Evolutionary conservation across 2,888 invertebrate genomes (phyloP).

Genomic region (Archaeoteleia sp.): DNA sequence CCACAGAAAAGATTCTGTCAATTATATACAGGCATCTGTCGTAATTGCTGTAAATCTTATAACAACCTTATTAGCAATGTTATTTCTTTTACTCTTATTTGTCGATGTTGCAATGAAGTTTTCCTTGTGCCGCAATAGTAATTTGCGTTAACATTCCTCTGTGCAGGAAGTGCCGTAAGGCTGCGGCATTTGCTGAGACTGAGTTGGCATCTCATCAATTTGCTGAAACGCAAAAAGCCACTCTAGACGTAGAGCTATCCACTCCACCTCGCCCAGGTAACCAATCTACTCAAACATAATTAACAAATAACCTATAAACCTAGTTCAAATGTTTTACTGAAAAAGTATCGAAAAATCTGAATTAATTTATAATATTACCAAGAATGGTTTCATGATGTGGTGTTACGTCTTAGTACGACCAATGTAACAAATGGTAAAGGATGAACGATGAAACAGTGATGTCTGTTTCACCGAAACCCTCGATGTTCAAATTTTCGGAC

Average conservation of each 20-base stretch:
- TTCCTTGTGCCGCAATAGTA: slow-evolving; percentile 39
- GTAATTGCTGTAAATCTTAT: neutral
- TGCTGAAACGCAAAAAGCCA: slow-evolving; percentile 29
- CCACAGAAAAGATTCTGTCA: neutral
- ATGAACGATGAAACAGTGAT: no score
- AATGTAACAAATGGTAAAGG: no score
- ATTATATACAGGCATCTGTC: neutral
- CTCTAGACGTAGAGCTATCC: slow-evolving; percentile 41
- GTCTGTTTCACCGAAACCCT: no score
- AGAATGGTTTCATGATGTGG: no score
- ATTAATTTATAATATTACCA: no score
- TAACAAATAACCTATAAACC: no score
- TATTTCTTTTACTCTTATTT: slow-evolving; percentile 4
- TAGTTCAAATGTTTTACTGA: no score
- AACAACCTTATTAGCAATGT: slow-evolving; percentile 8
- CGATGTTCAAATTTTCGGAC: no score
- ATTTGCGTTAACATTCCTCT: slow-evolving; percentile 56
- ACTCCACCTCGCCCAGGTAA: slow-evolving; percentile 65
- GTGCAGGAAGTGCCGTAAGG: slow-evolving; percentile 61
- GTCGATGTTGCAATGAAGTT: slow-evolving; percentile 19
- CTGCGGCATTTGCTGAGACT: slow-evolving; percentile 53
- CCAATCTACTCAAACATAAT: slow-evolving; percentile 20
- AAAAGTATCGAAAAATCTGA: no score
- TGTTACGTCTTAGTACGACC: no score
- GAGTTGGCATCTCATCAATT: slow-evolving; percentile 33